Conservation (phyloP, 2,113 vertebrate species). For the Bambusicola thoracicus region DNA sequence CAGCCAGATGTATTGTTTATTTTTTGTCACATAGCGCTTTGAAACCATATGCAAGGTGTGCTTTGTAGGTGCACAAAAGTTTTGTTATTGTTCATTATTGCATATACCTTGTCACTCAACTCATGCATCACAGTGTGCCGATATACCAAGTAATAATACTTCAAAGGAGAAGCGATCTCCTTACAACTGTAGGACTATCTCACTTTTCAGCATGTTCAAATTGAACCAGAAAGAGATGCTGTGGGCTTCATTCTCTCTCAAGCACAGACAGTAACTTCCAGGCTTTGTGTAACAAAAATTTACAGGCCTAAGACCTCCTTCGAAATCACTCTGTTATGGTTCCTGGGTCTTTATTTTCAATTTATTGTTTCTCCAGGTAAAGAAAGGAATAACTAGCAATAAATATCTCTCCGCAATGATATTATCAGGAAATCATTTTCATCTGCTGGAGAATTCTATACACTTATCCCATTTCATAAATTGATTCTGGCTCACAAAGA, state of each 20-base stretch:
- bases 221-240: neutral
- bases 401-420: neutral
- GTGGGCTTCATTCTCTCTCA: neutral
- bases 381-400: neutral
- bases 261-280: neutral
- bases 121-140: neutral
- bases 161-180: neutral
- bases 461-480: neutral
- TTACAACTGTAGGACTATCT: neutral
- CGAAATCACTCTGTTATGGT: neutral
- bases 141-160: neutral
- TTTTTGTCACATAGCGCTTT: neutral
- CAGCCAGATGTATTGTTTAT: neutral
- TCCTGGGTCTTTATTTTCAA: neutral
- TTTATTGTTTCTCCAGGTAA: neutral
- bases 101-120: neutral
- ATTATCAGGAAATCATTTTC: constrained; percentile 18
- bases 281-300: neutral
- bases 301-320: neutral
- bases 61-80: neutral
- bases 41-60: neutral
- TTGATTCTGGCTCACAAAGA: constrained; percentile 17
- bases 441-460: neutral
- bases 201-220: neutral
- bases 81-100: neutral